Percentiles rank a stretch among this genome's conserved stretches.
These are phyloP conservation scores for Clarias batrachus DNA, from an alignment of 2,113 vertebrate genomes.

Conservation along the genomic window DNA sequence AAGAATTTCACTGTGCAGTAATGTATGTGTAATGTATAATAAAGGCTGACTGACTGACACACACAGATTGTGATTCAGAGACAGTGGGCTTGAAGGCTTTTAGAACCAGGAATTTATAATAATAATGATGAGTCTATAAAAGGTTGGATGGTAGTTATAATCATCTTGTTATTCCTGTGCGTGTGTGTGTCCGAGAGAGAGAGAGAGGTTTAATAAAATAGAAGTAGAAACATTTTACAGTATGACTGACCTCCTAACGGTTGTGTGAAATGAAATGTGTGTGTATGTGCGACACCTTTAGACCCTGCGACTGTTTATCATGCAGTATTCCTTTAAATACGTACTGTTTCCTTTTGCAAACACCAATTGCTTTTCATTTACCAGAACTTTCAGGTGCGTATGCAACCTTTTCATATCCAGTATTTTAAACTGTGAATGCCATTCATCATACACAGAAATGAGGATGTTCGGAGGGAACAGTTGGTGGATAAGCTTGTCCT, in stretches of 20 bases:
- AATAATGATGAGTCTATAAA: constrained; percentile 41
- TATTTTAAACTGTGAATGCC: background rate
- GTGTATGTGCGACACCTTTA: background rate
- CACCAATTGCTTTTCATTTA: background rate
- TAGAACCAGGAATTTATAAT: constrained; percentile 27
- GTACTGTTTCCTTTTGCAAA: background rate
- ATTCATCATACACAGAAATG: background rate
- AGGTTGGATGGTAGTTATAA: constrained; percentile 21
- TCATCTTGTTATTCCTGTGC: constrained; percentile 25
- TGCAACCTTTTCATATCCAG: background rate
- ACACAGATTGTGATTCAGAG: constrained; percentile 34
- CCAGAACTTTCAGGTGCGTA: background rate
- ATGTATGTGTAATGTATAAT: too few species aligned
- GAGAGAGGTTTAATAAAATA: background rate
- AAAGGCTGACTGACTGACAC: background rate
- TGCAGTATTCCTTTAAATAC: background rate
- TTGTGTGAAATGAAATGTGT: background rate
- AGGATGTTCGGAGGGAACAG: background rate
- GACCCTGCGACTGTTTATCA: background rate
- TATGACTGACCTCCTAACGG: background rate
- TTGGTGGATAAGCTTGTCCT: background rate
- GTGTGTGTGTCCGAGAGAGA: background rate
- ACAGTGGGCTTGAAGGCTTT: background rate
- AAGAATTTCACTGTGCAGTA: too few species aligned
- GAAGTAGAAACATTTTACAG: background rate